Conservation (phyloP, 2,888 invertebrate genomes). For the Drosophila villosipedis region DNA sequence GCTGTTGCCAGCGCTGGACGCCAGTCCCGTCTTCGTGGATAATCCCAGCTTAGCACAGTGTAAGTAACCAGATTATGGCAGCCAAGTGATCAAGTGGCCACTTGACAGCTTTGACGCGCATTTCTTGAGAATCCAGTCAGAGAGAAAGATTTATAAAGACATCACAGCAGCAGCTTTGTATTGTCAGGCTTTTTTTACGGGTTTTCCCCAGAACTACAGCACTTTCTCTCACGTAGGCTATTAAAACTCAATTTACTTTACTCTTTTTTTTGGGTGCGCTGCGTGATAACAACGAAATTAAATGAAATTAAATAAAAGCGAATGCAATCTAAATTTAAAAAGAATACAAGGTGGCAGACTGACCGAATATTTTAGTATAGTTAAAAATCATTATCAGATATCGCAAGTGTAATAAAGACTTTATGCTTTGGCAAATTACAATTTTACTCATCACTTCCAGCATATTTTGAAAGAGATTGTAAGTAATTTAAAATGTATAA, state of each 20-base stretch:
- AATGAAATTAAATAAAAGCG: slow-evolving; percentile 42
- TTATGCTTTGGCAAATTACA: neutral
- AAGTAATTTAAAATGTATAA: slow-evolving; percentile 1
- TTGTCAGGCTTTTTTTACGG: slow-evolving; percentile 42
- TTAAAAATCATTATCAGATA: neutral
- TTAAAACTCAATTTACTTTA: slow-evolving; percentile 48
- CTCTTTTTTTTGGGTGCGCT: slow-evolving; percentile 30
- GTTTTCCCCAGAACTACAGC: slow-evolving; percentile 69
- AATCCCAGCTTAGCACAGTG: slow-evolving; percentile 85
- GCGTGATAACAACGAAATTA: slow-evolving; percentile 40
- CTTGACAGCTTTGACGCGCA: slow-evolving; percentile 46
- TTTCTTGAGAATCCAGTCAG: slow-evolving; percentile 40
- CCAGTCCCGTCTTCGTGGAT: slow-evolving; percentile 85
- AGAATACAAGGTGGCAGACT: neutral
- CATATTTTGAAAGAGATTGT: neutral
- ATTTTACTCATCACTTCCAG: neutral
- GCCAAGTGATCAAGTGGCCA: slow-evolving; percentile 22
- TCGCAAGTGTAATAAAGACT: neutral
- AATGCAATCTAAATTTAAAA: slow-evolving; percentile 27
- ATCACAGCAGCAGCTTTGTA: slow-evolving; percentile 25
- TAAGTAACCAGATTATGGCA: slow-evolving; percentile 77
- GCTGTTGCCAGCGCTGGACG: slow-evolving; percentile 49
- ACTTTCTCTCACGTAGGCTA: slow-evolving; percentile 80
- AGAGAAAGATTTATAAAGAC: slow-evolving; percentile 44
- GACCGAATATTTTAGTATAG: neutral